These are phyloP conservation scores for Laterallus jamaicensis DNA, from an alignment of 2,113 vertebrate genomes.

Conservation along the genomic window DNA sequence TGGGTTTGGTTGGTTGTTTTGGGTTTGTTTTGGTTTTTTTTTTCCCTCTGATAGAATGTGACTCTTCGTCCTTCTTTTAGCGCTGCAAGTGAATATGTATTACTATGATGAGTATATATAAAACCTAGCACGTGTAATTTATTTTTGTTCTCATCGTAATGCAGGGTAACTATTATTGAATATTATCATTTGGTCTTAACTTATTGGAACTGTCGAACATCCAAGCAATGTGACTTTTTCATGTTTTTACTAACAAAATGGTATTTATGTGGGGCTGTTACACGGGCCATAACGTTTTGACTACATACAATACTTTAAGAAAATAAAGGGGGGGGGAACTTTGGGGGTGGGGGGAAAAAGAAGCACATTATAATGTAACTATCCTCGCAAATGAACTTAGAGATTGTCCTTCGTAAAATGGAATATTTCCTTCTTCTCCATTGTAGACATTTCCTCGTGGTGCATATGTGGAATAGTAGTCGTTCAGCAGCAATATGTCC, in stretches of 20 bases:
- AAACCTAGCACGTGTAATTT: conserved; percentile 86
- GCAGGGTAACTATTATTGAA: conserved; percentile 84
- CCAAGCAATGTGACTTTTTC: conserved; percentile 82
- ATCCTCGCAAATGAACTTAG: conserved; percentile 75
- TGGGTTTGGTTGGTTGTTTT: conserved; percentile 65
- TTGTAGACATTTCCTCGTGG: conserved; percentile 79
- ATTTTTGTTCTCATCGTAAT: conserved; percentile 85
- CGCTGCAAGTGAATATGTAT: conserved; percentile 86
- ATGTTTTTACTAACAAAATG: conserved; percentile 81
- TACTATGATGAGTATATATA: conserved; percentile 75
- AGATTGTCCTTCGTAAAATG: conserved; percentile 79
- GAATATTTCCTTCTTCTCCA: conserved; percentile 74
- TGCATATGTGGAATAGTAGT: conserved; percentile 83
- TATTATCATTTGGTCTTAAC: conserved; percentile 85
- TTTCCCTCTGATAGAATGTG: conserved; percentile 87
- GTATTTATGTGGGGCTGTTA: conserved; percentile 79
- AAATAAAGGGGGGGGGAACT: conserved; percentile 29
- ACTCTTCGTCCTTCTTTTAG: conserved; percentile 84
- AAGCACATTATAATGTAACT: conserved; percentile 86
- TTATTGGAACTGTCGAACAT: conserved; percentile 83
- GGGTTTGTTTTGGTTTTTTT: conserved; percentile 34
- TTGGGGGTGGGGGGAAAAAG: conserved; percentile 67
- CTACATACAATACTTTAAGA: conserved; percentile 75
- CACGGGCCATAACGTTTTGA: conserved; percentile 78
- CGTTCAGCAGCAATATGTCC: conserved; percentile 78